Evolutionary conservation across 2,113 vertebrate genomes (phyloP), one percentile per base, ranked within the genome.

Genomic region (Marmota flaviventris): DNA sequence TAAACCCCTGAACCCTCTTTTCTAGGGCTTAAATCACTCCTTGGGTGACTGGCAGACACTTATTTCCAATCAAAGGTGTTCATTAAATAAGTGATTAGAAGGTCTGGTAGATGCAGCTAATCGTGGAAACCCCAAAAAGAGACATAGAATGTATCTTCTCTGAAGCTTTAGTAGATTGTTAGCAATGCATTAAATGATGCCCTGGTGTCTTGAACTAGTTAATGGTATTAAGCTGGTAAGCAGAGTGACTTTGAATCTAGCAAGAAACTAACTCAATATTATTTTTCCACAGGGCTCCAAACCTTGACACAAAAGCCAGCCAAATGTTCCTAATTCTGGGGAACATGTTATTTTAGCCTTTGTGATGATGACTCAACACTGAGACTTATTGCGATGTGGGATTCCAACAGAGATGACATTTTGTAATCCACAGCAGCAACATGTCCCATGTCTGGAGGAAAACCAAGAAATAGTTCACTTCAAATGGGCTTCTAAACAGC

Each of bases 281-380:
- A 94, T 97, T 97, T 97, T 95, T 98, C 93, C 95, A 95, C 76
- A 82, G 69, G 84, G 85, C 90, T 98, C 86, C 93, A 96, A 97
- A 85, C 70, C 94, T 93, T 97, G 92, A 92, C 97, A 96, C 90
- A 85, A 97, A 96, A 98, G 85, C 48, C 81, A 93, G 97, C 92
- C 97, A 98, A 96, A 95, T 95, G 95, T 97, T 97, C 92, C 95
- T 97, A 96, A 98, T 97, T 97, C 97, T 93, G 94, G n/a, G 84
- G 94, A 97, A 95, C 95, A 97, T 93, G 81, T 95, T 96, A 95
- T 95, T 97, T 98, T 98, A 98, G 95, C 61, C 87, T 96, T 87
- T 6, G 1, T 63, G 89, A 82, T 70, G 93, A 95, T 97, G 97
- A 97, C 90, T 98, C 98, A 97, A 97, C 81, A 1, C 58, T 48